These are phyloP conservation scores for Tipula lateralis DNA, from an alignment of 2,888 invertebrate species.

Conservation along the genomic window DNA sequence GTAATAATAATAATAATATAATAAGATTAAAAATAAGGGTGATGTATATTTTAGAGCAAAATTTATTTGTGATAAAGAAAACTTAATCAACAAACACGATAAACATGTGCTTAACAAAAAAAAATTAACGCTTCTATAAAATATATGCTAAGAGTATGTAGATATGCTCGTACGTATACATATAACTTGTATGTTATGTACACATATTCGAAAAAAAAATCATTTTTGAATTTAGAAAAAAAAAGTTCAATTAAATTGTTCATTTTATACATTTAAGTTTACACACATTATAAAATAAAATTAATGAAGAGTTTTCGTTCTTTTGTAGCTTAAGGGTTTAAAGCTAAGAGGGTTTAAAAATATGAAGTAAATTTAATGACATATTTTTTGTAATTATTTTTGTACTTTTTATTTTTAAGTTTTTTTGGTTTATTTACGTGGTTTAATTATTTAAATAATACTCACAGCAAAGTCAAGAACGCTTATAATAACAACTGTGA, in stretches of 20 bases:
- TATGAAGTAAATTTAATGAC: constrained; percentile 19
- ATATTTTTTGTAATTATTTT: neutral
- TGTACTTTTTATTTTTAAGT: neutral
- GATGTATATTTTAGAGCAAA: neutral
- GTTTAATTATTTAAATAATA: constrained; percentile 4
- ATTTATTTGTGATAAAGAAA: constrained; percentile 3
- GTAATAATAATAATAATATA: no score
- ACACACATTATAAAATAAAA: neutral
- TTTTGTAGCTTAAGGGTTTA: constrained; percentile 1
- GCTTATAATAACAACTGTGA: neutral
- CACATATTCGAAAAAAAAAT: neutral
- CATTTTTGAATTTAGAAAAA: neutral
- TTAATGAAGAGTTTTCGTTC: constrained; percentile 11
- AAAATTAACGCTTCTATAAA: neutral
- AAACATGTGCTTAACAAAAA: neutral
- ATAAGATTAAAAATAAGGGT: neutral
- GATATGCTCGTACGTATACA: neutral
- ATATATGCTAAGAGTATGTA: neutral
- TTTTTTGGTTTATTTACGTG: constrained; percentile 2
- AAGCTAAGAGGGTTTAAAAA: constrained; percentile 14
- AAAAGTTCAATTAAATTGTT: constrained; percentile 19
- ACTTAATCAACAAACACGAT: constrained; percentile 19
- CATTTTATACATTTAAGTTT: constrained; percentile 3
- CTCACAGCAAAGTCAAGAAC: neutral
- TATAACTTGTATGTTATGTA: neutral